Percentiles rank a stretch among this genome's conserved stretches.
Conservation (phyloP, 2,797 vertebrate species). For the Semotilus atromaculatus region DNA sequence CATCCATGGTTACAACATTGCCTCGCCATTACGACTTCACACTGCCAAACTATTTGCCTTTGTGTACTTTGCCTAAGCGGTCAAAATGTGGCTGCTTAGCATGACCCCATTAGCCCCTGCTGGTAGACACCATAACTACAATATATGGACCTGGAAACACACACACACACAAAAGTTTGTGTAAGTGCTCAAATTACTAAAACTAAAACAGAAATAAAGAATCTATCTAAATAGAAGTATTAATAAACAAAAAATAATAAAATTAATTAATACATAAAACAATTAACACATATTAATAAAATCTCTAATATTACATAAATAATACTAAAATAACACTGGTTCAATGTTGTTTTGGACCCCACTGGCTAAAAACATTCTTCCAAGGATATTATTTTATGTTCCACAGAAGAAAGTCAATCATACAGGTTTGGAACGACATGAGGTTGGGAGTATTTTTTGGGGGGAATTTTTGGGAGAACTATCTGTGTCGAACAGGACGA, state of each 20-base stretch:
- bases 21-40: conserved; percentile 42
- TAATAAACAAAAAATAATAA: background rate
- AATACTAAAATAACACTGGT: background rate
- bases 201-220: background rate
- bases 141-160: no score
- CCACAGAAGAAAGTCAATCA: background rate
- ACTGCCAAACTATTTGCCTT: conserved; percentile 32
- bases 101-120: background rate
- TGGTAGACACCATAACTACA: background rate
- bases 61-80: conserved; percentile 51
- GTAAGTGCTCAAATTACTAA: no score
- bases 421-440: background rate
- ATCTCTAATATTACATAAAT: background rate
- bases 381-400: background rate
- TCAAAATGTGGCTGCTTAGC: background rate
- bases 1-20: conserved; percentile 45
- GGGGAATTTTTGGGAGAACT: background rate
- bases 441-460: background rate
- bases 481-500: no score
- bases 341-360: background rate
- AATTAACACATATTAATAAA: background rate
- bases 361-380: background rate
- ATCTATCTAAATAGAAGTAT: background rate
- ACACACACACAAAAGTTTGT: no score
- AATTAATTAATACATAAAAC: background rate